Base-by-base conservation (phyloP, 2,888 invertebrate species). In the Furcula furcula region DNA sequence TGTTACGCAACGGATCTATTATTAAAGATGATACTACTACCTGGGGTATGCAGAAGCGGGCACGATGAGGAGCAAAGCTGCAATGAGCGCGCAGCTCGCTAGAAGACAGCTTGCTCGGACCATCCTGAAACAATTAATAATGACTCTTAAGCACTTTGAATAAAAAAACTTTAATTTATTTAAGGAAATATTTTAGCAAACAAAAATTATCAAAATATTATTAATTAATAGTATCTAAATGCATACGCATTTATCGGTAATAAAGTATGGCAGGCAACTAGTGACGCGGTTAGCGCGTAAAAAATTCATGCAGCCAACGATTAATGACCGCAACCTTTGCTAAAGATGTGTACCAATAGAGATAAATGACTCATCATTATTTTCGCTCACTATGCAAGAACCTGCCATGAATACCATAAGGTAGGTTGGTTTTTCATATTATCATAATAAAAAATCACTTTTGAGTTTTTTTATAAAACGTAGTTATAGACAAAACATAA, bases 31-130 rank as follows among this genome's bases (percentile, higher is more conserved):
- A 12, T 76, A 83, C 82, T 47, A 86, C 83, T 84, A 89, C 89
- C 89, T 88, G 63, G 89, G 88, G 59, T 81, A 87, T 22, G 85
- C 76, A 13, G 79, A 59, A 0, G 83, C 64, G n/a, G 87, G 83
- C 21, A 79, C 61, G 21, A 78, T 64, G 32, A 86, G 65, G 1
- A 87, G 65, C 11, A 87, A 64, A 0, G 81, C 71, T n/a, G n/a
- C n/a, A 36, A 77, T 63, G 34, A 88, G 79, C 53, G 70, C 74
- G 69, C 77, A 90, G 76, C 73, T 88, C 61, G 70, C 81, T 66
- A 76, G 62, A 52, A 83, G 63, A 58, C 65, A 89, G 70, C 65
- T 87, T 46, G 66, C 75, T 65, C 82, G 84, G 50, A 79, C 78
- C 84, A 83, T 87, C 56, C 88, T 87, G 77, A 1, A 82, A 81